Base-by-base conservation (phyloP, 1,140 invertebrate species). In the Myzus persicae region DNA sequence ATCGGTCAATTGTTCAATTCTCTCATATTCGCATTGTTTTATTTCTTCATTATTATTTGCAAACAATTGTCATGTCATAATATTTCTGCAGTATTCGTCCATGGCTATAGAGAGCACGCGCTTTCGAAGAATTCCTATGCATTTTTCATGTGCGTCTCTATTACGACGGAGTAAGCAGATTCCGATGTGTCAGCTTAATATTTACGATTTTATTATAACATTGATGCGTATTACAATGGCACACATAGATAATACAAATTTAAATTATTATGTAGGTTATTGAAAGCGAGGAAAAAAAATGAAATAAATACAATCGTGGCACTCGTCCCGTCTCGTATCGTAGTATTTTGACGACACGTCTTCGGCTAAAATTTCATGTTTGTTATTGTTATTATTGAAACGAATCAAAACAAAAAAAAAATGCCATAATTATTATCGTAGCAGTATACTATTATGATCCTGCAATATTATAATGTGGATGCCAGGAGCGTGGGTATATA, bases 371-470 rank as follows among this genome's bases (percentile, higher is more conserved):
- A 87, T 87, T 36, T 9, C 46, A 87, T 90, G 36, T 24, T n/a
- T 90, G 54, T 90, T 40, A 54, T 90, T 90, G 22, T 87, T 87
- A 36, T 46, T 87, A 36, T 87, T n/a, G 31, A 46, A 87, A 87
- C 42, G 18, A 84, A 84, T 84, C 36, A 40, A 40, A 84, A 24
- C 22, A 26, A 42, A 48, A 67, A 67, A 76, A 76, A 76, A 76
- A 76, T 6, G 14, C 36, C n/a, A 18, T 76, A n/a, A 76, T n/a
- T 76, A 76, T 76, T 76, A n/a, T 76, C 31, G 59, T n/a, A 76
- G 59, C 31, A 67, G 31, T 67, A 76, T n/a, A 76, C 59, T 76
- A 76, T 76, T n/a, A 76, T n/a, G 14, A n/a, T 76, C n/a, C 59
- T 84, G 38, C 5, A 18, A 31, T 46, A 51, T 51, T 51, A 51